Percentiles rank a stretch among this genome's conserved stretches.
phyloP scores from a whole-genome alignment of 2,113 vertebrate genomes.

The Emydocephalus ijimae region DNA sequence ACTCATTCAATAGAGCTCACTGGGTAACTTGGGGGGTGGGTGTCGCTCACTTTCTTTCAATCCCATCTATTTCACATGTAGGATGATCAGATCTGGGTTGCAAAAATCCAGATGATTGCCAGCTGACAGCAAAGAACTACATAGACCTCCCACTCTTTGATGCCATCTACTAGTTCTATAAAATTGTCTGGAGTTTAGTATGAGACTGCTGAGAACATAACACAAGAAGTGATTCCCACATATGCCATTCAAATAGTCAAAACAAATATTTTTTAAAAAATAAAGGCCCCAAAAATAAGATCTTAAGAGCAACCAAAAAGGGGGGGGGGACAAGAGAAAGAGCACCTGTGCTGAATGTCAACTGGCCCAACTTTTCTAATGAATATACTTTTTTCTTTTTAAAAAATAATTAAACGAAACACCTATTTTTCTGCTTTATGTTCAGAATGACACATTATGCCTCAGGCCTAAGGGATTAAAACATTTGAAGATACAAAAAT shows the following conservation, averaged over 20 bases:
- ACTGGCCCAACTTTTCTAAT: background rate
- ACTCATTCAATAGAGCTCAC: background rate
- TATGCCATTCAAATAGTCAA: background rate
- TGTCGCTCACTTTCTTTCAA: background rate
- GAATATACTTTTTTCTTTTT: background rate
- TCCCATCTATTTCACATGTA: background rate
- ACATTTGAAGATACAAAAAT: background rate
- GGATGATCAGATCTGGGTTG: background rate
- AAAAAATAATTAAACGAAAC: background rate
- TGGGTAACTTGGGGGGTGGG: background rate
- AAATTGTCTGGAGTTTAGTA: background rate
- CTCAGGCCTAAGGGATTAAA: background rate
- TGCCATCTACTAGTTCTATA: background rate
- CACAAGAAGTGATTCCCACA: background rate
- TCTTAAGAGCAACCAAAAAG: background rate
- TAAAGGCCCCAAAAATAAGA: background rate
- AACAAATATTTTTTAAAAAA: background rate
- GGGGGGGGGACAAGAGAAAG: background rate
- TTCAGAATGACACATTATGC: background rate
- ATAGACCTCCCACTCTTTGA: background rate
- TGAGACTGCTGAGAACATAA: background rate
- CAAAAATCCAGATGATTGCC: background rate
- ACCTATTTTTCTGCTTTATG: constrained; percentile 7
- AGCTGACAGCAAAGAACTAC: background rate
- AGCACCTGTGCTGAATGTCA: background rate